These are phyloP conservation scores for Polydrusus pterygomalis DNA, from an alignment of 2,888 invertebrate genomes.

Conservation along the genomic window DNA sequence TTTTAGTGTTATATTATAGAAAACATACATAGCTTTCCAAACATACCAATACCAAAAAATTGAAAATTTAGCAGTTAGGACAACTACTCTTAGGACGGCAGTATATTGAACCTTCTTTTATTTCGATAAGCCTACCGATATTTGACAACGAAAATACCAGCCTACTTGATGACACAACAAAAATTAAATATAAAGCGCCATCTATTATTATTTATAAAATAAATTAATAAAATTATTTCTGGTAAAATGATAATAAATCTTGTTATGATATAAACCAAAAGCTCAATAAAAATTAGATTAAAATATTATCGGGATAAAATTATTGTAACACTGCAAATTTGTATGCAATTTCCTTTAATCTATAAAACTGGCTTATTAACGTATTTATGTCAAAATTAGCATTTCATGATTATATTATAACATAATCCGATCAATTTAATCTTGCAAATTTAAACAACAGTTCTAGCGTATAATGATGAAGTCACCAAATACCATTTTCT, in stretches of 20 bases:
- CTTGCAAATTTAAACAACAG: constrained; percentile 24
- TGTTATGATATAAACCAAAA: constrained; percentile 36
- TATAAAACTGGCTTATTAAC: constrained; percentile 32
- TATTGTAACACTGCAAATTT: constrained; percentile 32
- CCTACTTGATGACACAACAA: too few relatives aligned
- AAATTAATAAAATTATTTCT: background rate
- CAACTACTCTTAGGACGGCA: too few relatives aligned
- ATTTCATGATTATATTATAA: constrained; percentile 14
- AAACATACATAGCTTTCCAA: too few relatives aligned
- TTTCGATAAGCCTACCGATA: too few relatives aligned
- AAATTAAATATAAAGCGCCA: too few relatives aligned
- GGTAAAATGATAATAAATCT: constrained; percentile 26
- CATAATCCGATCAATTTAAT: constrained; percentile 20
- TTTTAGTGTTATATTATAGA: too few relatives aligned
- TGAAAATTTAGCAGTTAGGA: too few relatives aligned
- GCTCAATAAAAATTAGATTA: constrained; percentile 41
- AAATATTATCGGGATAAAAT: constrained; percentile 34
- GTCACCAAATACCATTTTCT: constrained; percentile 1
- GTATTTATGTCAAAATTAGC: constrained; percentile 25
- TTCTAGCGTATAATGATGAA: constrained; percentile 7
- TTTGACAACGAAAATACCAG: too few relatives aligned
- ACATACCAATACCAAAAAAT: too few relatives aligned
- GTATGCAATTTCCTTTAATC: constrained; percentile 31
- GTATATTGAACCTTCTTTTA: too few relatives aligned
- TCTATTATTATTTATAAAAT: too few relatives aligned